Evolutionary conservation across 2,113 vertebrate genomes (phyloP).

Genomic region (Spermophilus dauricus): DNA sequence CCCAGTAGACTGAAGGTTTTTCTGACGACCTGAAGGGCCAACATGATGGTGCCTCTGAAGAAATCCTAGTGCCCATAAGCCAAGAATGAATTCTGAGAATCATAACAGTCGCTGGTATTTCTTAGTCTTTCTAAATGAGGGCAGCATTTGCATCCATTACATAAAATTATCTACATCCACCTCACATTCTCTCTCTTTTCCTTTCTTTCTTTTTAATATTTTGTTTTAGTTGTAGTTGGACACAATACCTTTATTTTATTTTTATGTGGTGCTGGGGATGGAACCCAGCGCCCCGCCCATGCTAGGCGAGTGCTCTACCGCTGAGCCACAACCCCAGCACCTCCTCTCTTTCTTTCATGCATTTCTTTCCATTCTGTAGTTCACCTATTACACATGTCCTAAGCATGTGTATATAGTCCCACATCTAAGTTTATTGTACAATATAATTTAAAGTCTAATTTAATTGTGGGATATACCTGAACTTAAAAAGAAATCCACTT

Average conservation of each 20-base stretch:
- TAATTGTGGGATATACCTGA: background rate
- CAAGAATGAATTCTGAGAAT: background rate
- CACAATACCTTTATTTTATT: too few relatives aligned
- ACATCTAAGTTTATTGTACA: background rate
- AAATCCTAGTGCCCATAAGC: background rate
- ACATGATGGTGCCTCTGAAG: background rate
- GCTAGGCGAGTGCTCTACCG: too few relatives aligned
- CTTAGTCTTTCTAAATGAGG: background rate
- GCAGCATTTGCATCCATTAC: background rate
- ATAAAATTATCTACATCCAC: background rate
- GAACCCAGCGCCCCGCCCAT: too few relatives aligned
- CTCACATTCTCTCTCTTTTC: background rate
- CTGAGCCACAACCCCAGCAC: too few relatives aligned
- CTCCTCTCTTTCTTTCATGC: background rate
- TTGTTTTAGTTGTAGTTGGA: too few relatives aligned
- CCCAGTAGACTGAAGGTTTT: background rate
- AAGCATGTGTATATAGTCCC: background rate
- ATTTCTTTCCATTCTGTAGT: background rate
- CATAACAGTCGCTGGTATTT: background rate
- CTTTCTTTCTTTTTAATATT: too few relatives aligned
- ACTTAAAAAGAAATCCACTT: background rate
- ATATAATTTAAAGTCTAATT: background rate
- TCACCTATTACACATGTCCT: background rate
- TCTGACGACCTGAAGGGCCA: background rate
- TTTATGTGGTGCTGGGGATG: too few relatives aligned